Evolutionary conservation across 2,113 vertebrate species (phyloP), one percentile per base, ranked within the genome.

Genomic region (Gymnorhina tibicen): DNA sequence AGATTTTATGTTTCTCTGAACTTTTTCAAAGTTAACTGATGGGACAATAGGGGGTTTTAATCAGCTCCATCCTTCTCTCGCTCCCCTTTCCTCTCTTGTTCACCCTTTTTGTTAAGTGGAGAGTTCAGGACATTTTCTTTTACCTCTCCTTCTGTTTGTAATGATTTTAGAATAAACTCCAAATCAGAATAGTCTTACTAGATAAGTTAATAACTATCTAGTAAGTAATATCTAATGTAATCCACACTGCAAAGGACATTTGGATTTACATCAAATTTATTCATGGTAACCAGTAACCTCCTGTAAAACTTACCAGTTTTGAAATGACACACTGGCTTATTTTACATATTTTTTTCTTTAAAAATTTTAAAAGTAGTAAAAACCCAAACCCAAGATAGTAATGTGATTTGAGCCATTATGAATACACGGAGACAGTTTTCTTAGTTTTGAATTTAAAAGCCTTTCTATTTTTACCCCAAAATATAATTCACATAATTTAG

Each of bases 401-500:
- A 39, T 67, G 74, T 86, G 20, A 80, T 91, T 89, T 84, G 50
- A 86, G 24, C 7, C 7, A 6, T 80, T 69, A 22, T 74, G 59
- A 84, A 69, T 32, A 67, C 26, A 70, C 1, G 37, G 28, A 87
- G 16, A 52, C 39, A 20, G 6, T 50, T 83, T 85, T 58, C 32
- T 78, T 82, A 58, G 20, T 62, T 95, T 78, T 86, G 28, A 58
- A 93, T 96, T 94, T 87, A 68, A 90, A 92, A 84, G 19, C 8
- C 8, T 56, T 94, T 89, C 44, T 91, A 74, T 88, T 96, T 91
- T 90, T 89, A 87, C 26, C 6, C 21, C 11, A 62, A 82, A 91
- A 93, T 74, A 47, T 20, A 72, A 90, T 66, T 83, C 58, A 68
- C 17, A 52, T 76, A 20, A 35, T 74, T 93, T 56, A 75, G 14